Percentiles rank a stretch among this genome's conserved stretches.
phyloP scores from a whole-genome alignment of 1,140 invertebrate genomes.

The Drosophila subpulchrella region DNA sequence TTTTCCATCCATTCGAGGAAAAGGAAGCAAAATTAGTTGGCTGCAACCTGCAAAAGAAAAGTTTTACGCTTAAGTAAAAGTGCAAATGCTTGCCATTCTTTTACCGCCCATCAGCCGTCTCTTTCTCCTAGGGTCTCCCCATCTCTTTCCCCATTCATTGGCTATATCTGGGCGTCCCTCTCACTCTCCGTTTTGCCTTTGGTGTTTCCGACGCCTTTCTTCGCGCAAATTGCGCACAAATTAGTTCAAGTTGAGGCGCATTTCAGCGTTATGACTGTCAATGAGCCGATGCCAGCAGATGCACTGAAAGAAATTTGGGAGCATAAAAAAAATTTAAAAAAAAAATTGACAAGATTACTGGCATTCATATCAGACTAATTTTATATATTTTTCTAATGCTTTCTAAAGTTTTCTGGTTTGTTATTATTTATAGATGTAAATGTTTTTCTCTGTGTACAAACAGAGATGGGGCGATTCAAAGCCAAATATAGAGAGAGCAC shows the following conservation, averaged over 20 bases:
- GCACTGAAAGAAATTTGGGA: conserved; percentile 1
- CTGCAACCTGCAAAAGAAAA: conserved; percentile 75
- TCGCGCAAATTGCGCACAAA: conserved; percentile 73
- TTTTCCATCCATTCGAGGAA: conserved; percentile 16
- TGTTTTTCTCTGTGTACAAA: conserved; percentile 3
- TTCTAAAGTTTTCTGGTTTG: background rate
- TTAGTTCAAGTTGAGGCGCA: conserved; percentile 77
- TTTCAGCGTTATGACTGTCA: conserved; percentile 81
- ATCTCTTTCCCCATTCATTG: conserved; percentile 36
- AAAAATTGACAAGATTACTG: no score
- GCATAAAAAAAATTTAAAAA: background rate
- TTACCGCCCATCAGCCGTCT: conserved; percentile 5
- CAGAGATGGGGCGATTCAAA: background rate
- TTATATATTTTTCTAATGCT: no score
- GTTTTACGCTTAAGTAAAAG: conserved; percentile 78
- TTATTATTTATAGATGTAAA: no score
- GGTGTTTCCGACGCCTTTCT: conserved; percentile 50
- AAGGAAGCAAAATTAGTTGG: conserved; percentile 66
- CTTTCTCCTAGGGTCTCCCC: conserved; percentile 6
- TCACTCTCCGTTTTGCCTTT: conserved; percentile 32
- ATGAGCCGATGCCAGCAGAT: conserved; percentile 59
- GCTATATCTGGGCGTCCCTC: conserved; percentile 22
- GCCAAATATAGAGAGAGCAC: background rate
- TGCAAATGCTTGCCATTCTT: conserved; percentile 71
- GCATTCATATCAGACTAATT: no score